Percentiles rank a stretch among this genome's conserved stretches.
Conservation (phyloP, 2,888 invertebrate genomes). For the Pyrochroa serraticornis region DNA sequence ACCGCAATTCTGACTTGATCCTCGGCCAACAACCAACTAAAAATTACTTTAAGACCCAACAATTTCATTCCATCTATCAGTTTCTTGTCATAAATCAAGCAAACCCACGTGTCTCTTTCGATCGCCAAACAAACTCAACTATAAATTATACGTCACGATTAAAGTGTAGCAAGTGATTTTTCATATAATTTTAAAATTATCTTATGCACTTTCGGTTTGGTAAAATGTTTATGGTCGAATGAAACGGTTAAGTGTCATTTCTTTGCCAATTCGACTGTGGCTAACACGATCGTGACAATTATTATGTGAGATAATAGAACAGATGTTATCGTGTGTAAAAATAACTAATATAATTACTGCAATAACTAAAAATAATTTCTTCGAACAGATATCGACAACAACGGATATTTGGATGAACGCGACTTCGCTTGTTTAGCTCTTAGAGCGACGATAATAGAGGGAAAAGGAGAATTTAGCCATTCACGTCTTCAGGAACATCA, state of each 20-base stretch:
- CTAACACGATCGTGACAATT: constrained; percentile 1
- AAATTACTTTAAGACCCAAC: too few relatives aligned
- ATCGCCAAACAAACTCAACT: too few relatives aligned
- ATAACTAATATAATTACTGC: not conserved
- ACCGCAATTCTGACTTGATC: too few relatives aligned
- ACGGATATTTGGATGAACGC: constrained; percentile 80
- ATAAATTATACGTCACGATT: too few relatives aligned
- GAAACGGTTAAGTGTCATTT: constrained; percentile 11
- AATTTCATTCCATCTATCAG: too few relatives aligned
- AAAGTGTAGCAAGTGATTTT: too few relatives aligned
- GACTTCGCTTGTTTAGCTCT: constrained; percentile 85
- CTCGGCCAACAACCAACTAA: too few relatives aligned
- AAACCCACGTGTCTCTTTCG: too few relatives aligned
- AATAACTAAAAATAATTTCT: not conserved
- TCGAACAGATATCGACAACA: constrained; percentile 78
- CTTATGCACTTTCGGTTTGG: too few relatives aligned
- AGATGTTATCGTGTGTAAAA: constrained; percentile 6
- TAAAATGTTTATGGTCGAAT: not conserved
- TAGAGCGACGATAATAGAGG: constrained; percentile 80
- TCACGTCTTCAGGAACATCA: constrained; percentile 77
- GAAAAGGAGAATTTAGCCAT: constrained; percentile 79
- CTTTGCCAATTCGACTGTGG: constrained; percentile 8
- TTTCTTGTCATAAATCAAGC: too few relatives aligned
- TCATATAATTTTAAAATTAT: too few relatives aligned
- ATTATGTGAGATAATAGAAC: constrained; percentile 7